Base-by-base conservation (phyloP, 2,888 invertebrate genomes). In the Perithous albicinctus region DNA sequence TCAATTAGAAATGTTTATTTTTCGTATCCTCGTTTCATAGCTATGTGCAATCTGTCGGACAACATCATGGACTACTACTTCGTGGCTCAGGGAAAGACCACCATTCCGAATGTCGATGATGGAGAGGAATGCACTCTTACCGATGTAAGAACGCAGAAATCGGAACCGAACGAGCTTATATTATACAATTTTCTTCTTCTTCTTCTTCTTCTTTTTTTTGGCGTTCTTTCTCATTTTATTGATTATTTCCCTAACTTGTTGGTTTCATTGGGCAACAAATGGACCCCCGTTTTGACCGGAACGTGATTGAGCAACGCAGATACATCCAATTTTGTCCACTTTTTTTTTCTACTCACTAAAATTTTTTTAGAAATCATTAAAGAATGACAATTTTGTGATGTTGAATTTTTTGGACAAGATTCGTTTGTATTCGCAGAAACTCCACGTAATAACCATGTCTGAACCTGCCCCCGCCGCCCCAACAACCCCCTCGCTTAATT, bases 11-110 rank as follows among this genome's bases (percentile, higher is more conserved):
- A 86, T 66, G n/a, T n/a, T 83, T 83, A 78, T 85, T 80, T 84
- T 78, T 85, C 82, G 82, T 86, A 76, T 77, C 85, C 87, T 86
- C 85, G 84, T 89, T 88, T 86, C 94, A 93, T 94, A 97, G 97
- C 95, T 56, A 95, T 94, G 92, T 96, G 96, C 94, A 93, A 95
- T 92, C 95, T 97, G 92, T 95, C 95, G 92, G 95, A 97, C 93
- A 96, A 97, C 94, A 94, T 97, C 94, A 93, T 94, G 93, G 96
- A 97, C 93, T 98, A 98, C 95, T 94, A 95, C 94, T 97, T 97
- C 95, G 95, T 98, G 93, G 96, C 98, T 93, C 98, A 99, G 95
- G 98, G 98, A 94, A 97, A 97, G 94, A 96, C 96, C 88, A 96
- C 97, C 89, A 98, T 98, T 93, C 97, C 98, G 90, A 95, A 95